Conservation (phyloP, 1,140 invertebrate species). For the Subanguina moxae region DNA sequence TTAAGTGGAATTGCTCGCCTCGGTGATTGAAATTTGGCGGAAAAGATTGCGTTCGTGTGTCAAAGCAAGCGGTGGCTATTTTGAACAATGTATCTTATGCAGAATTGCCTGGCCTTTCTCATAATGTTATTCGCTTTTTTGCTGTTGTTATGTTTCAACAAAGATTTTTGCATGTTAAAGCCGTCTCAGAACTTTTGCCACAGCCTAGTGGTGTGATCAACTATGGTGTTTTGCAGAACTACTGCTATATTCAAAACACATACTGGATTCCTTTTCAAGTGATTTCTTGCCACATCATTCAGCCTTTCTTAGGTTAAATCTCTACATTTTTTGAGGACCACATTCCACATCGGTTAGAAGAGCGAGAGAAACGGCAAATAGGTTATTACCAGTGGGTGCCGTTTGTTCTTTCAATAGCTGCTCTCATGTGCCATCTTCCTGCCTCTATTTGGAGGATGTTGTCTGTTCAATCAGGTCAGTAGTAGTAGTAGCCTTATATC, state of each 20-base stretch:
- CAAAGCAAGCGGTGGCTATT: too few relatives aligned
- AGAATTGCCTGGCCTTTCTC: too few relatives aligned
- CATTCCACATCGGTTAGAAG: slow-evolving; percentile 56
- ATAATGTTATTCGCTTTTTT: too few relatives aligned
- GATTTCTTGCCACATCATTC: neutral
- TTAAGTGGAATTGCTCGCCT: too few relatives aligned
- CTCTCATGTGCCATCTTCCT: slow-evolving; percentile 64
- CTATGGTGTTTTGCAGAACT: slow-evolving; percentile 24
- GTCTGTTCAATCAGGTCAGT: slow-evolving; percentile 61
- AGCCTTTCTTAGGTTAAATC: neutral
- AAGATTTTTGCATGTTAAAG: too few relatives aligned
- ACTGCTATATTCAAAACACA: slow-evolving; percentile 55
- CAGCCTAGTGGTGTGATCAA: too few relatives aligned
- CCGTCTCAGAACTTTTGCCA: too few relatives aligned
- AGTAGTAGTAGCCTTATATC: too few relatives aligned
- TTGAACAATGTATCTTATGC: too few relatives aligned
- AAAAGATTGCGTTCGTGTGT: too few relatives aligned
- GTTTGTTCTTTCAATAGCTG: slow-evolving; percentile 63
- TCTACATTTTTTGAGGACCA: slow-evolving; percentile 46
- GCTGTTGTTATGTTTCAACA: too few relatives aligned
- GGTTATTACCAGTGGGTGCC: slow-evolving; percentile 61
- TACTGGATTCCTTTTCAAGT: slow-evolving; percentile 61
- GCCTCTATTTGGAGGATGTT: slow-evolving; percentile 64
- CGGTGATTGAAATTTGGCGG: too few relatives aligned
- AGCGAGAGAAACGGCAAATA: slow-evolving; percentile 56